Conservation (phyloP, 2,797 vertebrate species). For the Antrozous pallidus region DNA sequence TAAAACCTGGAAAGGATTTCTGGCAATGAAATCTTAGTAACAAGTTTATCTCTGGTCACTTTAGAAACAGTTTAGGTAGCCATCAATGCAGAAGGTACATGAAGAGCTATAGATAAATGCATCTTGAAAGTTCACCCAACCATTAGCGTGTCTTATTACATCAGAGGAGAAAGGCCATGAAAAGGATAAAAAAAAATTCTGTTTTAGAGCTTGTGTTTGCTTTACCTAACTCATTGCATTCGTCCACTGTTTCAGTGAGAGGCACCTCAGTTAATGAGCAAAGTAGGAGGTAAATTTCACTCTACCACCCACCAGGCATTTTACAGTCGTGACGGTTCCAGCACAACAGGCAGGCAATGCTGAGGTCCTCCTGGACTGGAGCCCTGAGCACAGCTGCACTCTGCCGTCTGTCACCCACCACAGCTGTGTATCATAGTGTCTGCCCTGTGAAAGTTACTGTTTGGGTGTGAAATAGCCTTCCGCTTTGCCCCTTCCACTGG, state of each 20-base stretch:
- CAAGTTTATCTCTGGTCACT: not conserved
- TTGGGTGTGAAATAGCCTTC: not conserved
- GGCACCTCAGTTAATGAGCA: not conserved
- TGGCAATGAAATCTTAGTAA: not conserved
- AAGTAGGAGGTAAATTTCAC: not conserved
- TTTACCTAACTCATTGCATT: not conserved
- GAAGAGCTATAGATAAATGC: not conserved
- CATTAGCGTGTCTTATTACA: not conserved
- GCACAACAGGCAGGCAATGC: not conserved
- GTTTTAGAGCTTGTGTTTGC: not conserved
- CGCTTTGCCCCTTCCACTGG: not conserved
- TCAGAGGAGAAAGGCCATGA: not conserved
- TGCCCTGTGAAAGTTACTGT: not conserved
- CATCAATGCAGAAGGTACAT: not conserved
- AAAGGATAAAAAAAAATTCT: not conserved
- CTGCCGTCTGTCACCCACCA: not conserved
- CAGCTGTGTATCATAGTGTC: not conserved
- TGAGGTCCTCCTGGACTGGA: not conserved
- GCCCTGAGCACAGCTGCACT: not conserved
- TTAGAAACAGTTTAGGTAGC: not conserved
- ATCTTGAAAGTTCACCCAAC: not conserved
- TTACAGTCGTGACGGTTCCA: not conserved
- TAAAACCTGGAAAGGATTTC: not conserved
- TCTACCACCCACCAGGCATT: not conserved
- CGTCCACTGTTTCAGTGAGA: not conserved